Evolutionary conservation across 1,140 invertebrate species (phyloP), one percentile per base, ranked within the genome.

Genomic region (Cepaea nemoralis): DNA sequence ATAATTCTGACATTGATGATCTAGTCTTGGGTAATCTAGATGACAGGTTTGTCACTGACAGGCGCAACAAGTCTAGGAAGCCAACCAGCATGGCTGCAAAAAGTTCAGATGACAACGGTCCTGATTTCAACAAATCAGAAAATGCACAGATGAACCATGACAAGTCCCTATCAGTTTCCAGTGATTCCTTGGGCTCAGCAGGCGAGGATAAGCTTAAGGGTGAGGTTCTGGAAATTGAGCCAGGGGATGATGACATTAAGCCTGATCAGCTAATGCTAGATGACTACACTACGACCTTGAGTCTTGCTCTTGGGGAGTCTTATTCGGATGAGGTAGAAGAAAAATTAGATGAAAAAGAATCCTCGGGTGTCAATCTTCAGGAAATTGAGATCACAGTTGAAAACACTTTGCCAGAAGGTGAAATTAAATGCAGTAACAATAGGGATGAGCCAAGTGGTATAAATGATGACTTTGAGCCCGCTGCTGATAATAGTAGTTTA

Each of bases 161-260:
- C 84, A 86, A 88, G 78, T 89, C 88, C 1, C 85, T 90, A 45
- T 89, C 89, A 16, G 89, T 89, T 0, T 87, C 88, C n/a, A 88
- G 85, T 81, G 84, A 85, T 27, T 88, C 88, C 24, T 50, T 83
- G 27, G 89, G 87, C 74, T 90, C 89, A 35, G 74, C 88, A 27
- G 77, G 80, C 35, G 84, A 83, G 70, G 82, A 86, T 24, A 84
- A 85, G 48, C 83, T 87, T 66, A 86, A 85, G 77, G 82, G 84
- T 77, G 77, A 84, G 16, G 78, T 85, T 75, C 71, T 86, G 27
- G 79, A 71, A 31, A 45, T 73, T 33, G 78, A 79, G 10, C 74
- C 70, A 24, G 86, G 82, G 31, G 82, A 85, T 35, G 87, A 87
- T n/a, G 85, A 86, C 66, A 81, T 87, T 31, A 86, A 83, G 33